phyloP scores from a whole-genome alignment of 2,797 vertebrate genomes.

The Cirrhinus molitorella region DNA sequence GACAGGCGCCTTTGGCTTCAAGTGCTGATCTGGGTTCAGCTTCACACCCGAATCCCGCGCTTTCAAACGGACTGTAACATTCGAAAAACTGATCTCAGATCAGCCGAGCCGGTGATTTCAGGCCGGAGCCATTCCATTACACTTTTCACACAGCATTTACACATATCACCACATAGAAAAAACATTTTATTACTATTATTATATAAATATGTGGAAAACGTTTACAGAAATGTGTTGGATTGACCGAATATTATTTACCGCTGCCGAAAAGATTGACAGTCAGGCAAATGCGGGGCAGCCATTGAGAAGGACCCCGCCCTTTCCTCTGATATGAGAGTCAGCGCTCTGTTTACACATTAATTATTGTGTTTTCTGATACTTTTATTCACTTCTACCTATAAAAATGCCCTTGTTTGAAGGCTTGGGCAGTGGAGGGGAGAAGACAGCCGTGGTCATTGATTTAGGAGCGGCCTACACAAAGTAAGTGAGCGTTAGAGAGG shows the following conservation, averaged over 20 bases:
- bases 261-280: background rate
- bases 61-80: background rate
- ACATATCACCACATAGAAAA: background rate
- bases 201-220: background rate
- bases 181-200: background rate
- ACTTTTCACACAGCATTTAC: background rate
- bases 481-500: slow-evolving; percentile 78
- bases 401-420: slow-evolving; percentile 96
- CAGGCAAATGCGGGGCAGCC: slow-evolving; percentile 31
- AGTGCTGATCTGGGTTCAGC: slow-evolving; percentile 32
- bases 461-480: slow-evolving; percentile 96
- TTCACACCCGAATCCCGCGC: background rate
- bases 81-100: slow-evolving; percentile 35
- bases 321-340: background rate
- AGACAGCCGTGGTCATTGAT: slow-evolving; percentile 95
- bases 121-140: background rate
- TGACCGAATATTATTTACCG: background rate
- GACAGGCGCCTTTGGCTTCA: background rate
- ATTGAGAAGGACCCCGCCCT: slow-evolving; percentile 8
- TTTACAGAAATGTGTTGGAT: background rate
- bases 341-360: background rate
- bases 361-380: background rate
- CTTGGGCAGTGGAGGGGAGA: slow-evolving; percentile 93
- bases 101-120: too few species aligned
- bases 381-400: slow-evolving; percentile 42